phyloP scores from a whole-genome alignment of 1,140 invertebrate genomes.

The Centruroides vittatus region DNA sequence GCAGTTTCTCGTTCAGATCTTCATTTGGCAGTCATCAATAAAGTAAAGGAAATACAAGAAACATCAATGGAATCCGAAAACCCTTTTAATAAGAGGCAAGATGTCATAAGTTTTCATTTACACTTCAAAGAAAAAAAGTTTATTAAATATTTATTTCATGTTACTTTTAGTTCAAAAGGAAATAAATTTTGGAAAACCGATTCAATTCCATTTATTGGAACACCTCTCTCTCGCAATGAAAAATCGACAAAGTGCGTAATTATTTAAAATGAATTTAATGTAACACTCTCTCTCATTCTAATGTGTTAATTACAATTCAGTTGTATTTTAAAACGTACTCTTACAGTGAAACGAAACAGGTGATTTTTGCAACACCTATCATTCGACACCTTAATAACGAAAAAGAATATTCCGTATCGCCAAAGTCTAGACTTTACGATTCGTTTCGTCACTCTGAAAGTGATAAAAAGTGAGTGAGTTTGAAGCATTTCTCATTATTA shows the following conservation, averaged over 20 bases:
- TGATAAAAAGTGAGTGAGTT: background rate
- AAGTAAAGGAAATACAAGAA: background rate
- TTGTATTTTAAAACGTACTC: background rate
- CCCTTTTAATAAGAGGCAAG: background rate
- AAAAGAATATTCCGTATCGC: constrained; percentile 3
- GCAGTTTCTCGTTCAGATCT: constrained; percentile 9
- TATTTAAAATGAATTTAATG: background rate
- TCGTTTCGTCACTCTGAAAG: constrained; percentile 6
- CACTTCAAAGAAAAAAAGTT: background rate
- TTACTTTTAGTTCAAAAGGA: background rate
- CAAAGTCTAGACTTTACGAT: constrained; percentile 6
- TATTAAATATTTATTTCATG: background rate
- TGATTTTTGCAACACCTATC: background rate
- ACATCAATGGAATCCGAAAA: background rate
- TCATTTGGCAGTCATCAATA: constrained; percentile 5
- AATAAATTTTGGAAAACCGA: background rate
- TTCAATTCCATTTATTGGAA: constrained; percentile 6
- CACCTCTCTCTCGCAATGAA: background rate
- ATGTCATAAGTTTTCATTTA: background rate
- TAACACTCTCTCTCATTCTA: too few relatives aligned
- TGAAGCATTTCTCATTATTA: background rate
- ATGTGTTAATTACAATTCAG: too few relatives aligned
- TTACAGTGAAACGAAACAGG: background rate
- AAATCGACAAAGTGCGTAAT: background rate
- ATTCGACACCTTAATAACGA: background rate